These are phyloP conservation scores for Australoheros facetus DNA, from an alignment of 2,797 vertebrate species.

Conservation along the genomic window DNA sequence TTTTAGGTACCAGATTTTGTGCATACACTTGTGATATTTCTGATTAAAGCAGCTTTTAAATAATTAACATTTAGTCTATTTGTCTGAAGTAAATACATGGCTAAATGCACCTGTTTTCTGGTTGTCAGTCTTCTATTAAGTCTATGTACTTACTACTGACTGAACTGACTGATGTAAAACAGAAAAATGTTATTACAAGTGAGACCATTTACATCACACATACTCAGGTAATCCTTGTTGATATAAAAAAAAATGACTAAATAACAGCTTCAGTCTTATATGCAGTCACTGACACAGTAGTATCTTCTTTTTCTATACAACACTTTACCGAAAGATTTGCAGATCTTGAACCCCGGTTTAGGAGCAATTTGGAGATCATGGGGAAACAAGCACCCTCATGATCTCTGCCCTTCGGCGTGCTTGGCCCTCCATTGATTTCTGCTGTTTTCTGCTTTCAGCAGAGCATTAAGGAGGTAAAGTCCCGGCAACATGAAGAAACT, in stretches of 20 bases:
- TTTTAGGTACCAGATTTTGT: neutral
- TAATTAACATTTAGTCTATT: neutral
- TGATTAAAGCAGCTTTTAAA: neutral
- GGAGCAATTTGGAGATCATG: neutral
- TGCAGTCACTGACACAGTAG: neutral
- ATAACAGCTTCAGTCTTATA: neutral
- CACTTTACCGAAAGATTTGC: neutral
- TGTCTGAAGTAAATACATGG: neutral
- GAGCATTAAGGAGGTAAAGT: conserved; percentile 43
- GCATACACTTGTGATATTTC: neutral
- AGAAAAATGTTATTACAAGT: neutral
- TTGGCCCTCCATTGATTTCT: conserved; percentile 79
- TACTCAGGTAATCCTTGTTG: neutral
- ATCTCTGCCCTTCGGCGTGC: conserved; percentile 28
- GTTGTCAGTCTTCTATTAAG: neutral
- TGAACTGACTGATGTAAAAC: neutral
- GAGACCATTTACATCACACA: neutral
- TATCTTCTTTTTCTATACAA: neutral
- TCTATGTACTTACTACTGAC: neutral
- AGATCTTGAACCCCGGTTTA: neutral
- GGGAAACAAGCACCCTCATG: conserved; percentile 13
- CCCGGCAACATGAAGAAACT: conserved; percentile 24
- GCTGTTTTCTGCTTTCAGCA: conserved; percentile 63
- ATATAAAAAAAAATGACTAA: neutral
- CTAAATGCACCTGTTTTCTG: neutral